Evolutionary conservation across 2,888 invertebrate genomes (phyloP), one percentile per base, ranked within the genome.

Genomic region (Orchestes rusci): DNA sequence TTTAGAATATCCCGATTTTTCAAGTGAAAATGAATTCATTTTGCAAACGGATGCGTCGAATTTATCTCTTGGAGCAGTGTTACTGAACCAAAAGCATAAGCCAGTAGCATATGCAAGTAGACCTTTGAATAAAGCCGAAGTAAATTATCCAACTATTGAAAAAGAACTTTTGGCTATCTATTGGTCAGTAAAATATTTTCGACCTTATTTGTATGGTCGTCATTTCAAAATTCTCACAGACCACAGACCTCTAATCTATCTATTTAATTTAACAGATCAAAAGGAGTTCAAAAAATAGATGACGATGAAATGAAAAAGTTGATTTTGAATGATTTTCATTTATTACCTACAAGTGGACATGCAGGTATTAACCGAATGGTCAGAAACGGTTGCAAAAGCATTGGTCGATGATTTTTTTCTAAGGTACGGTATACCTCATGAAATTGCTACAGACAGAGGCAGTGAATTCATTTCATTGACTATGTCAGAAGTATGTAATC

Each of bases 121-220:
- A 32, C 18, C 27, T 12, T 31, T 51, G 8, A 49, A 43, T 34
- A 49, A 39, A 45, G 35, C 43, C 3, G 41, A 53, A 15, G 1
- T 15, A 60, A 23, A 32, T 16, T 40, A 40, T 13, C 23, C 32
- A 3, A 33, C 40, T 7, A 29, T 39, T 4, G 3, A 39, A 16
- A 39, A 39, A 31, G 29, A 38, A 32, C 15, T 32, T 32, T 16
- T 16, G 16, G 32, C 63, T 0, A 63, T 69, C 4, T 53, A 67
- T 3, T 66, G 61, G 59, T 53, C 51, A 5, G 45, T 52, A 1
- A 59, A 63, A 51, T 54, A 64, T 45, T 68, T 65, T 46, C 16
- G 64, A 20, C 62, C 65, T 3, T 68, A 67, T 40, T 37, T 68
- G 2, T 64, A 56, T 42, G 66, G 66, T 12, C 53, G 56, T 20